phyloP scores from a whole-genome alignment of 2,888 invertebrate species.

The Agrilus mali region DNA sequence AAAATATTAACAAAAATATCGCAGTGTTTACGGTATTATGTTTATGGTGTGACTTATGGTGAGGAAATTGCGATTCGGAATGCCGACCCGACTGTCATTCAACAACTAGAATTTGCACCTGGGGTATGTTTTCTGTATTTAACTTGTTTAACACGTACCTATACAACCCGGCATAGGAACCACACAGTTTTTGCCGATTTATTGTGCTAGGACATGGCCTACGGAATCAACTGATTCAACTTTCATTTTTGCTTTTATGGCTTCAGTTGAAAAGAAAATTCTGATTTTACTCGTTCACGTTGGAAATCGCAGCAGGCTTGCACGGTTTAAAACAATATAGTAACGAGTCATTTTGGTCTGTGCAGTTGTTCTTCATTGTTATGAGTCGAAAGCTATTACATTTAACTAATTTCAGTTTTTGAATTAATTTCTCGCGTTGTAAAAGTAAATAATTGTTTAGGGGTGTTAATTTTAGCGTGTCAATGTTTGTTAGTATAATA shows the following conservation, averaged over 20 bases:
- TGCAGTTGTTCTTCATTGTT: too few relatives aligned
- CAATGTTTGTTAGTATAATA: too few relatives aligned
- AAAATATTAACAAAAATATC: conserved; percentile 11
- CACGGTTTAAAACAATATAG: too few relatives aligned
- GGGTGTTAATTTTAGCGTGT: too few relatives aligned
- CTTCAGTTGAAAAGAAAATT: too few relatives aligned
- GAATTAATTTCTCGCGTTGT: too few relatives aligned
- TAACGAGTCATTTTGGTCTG: too few relatives aligned
- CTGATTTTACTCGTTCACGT: too few relatives aligned
- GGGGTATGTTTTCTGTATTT: conserved; percentile 12
- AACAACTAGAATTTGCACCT: conserved; percentile 5
- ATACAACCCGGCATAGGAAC: conserved; percentile 23
- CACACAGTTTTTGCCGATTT: conserved; percentile 19
- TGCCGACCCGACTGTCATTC: conserved; percentile 11
- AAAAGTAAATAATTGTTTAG: too few relatives aligned
- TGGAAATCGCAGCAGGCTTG: too few relatives aligned
- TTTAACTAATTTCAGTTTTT: too few relatives aligned
- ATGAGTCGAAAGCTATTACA: too few relatives aligned
- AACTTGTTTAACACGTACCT: background rate
- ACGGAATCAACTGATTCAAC: conserved; percentile 2
- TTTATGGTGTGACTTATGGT: conserved; percentile 8
- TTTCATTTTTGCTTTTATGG: background rate
- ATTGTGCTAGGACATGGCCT: conserved; percentile 19
- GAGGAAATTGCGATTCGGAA: conserved; percentile 6
- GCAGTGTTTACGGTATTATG: conserved; percentile 12